These are phyloP conservation scores for Laupala kohalensis DNA, from an alignment of 1,140 invertebrate species.

Conservation along the genomic window DNA sequence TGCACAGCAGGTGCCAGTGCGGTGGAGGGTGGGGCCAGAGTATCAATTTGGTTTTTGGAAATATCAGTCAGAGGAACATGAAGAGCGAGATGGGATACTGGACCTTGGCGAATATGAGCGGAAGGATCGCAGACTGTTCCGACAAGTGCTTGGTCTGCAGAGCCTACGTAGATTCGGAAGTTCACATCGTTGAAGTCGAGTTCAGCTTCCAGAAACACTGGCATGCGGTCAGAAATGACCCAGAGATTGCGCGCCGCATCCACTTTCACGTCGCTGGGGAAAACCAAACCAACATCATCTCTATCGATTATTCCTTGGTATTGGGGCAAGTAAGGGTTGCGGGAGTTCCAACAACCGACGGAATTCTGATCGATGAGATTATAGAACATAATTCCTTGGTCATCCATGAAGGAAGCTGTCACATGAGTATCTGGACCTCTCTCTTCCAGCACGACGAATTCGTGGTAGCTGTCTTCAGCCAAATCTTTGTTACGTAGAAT, in stretches of 20 bases:
- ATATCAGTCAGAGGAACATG: background rate
- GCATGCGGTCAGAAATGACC: conserved; percentile 70
- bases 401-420: conserved; percentile 56
- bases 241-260: conserved; percentile 46
- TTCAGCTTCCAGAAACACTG: conserved; percentile 52
- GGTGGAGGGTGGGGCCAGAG: background rate
- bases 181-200: conserved; percentile 60
- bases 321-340: conserved; percentile 43
- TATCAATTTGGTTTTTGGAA: background rate
- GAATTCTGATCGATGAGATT: conserved; percentile 66
- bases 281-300: conserved; percentile 59
- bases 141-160: conserved; percentile 44
- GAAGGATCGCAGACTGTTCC: conserved; percentile 46
- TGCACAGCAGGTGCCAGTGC: background rate
- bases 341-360: conserved; percentile 65
- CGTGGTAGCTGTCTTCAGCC: conserved; percentile 47
- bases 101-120: background rate
- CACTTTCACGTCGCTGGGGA: conserved; percentile 65
- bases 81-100: background rate
- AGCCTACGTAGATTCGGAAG: conserved; percentile 57
- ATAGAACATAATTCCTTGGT: conserved; percentile 56
- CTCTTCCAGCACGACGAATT: conserved; percentile 47
- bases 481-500: conserved; percentile 31
- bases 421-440: conserved; percentile 51
- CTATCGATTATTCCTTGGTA: conserved; percentile 46